Conservation (phyloP, 1,140 invertebrate species). For the Mya arenaria region DNA sequence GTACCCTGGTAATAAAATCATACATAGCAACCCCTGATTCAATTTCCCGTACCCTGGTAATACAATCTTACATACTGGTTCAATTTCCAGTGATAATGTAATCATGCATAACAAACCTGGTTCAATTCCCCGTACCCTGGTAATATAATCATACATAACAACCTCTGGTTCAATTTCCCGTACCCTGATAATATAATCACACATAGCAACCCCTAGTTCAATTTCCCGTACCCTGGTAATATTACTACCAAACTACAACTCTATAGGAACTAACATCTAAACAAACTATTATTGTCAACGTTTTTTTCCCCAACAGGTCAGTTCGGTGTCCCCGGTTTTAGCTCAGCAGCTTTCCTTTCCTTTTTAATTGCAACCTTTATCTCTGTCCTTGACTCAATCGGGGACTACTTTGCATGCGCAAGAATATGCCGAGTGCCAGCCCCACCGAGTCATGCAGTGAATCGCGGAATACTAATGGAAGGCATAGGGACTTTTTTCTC, state of each 20-base stretch:
- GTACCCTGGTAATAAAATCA: conserved; percentile 88
- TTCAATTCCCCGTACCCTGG: neutral
- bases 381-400: conserved; percentile 76
- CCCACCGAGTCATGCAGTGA: conserved; percentile 75
- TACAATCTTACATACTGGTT: no score
- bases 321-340: conserved; percentile 25
- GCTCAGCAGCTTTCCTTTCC: conserved; percentile 64
- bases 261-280: no score
- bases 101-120: neutral
- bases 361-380: conserved; percentile 73
- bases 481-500: conserved; percentile 91
- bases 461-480: conserved; percentile 89
- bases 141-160: neutral
- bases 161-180: neutral
- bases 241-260: no score
- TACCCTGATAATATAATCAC: neutral
- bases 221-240: no score
- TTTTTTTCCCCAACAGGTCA: conserved; percentile 31
- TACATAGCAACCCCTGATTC: conserved; percentile 90
- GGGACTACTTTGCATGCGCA: conserved; percentile 77
- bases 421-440: conserved; percentile 69
- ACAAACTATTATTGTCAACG: no score
- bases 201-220: neutral
- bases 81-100: neutral
- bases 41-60: conserved; percentile 91